Percentiles rank a stretch among this genome's conserved stretches.
phyloP scores from a whole-genome alignment of 2,888 invertebrate genomes.

The Drosophila nigritarsus region DNA sequence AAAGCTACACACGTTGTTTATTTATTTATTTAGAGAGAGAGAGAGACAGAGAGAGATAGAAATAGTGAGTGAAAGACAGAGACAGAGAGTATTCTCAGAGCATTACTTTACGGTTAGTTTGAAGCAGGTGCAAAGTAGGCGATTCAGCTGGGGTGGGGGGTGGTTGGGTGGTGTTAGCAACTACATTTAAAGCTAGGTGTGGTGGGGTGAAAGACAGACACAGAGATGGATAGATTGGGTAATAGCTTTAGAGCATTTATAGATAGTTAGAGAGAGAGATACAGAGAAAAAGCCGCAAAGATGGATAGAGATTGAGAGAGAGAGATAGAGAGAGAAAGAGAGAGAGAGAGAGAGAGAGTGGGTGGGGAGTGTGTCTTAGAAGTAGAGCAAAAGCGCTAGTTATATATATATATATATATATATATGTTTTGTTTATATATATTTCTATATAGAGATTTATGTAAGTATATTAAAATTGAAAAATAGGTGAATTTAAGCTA shows the following conservation, averaged over 20 bases:
- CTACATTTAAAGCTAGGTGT: conserved; percentile 71
- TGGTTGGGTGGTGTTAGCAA: conserved; percentile 29
- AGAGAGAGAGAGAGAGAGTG: conserved; percentile 28
- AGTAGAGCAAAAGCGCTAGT: conserved; percentile 74
- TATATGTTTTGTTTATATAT: conserved; percentile 49
- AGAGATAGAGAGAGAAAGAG: conserved; percentile 19
- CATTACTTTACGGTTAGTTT: conserved; percentile 53
- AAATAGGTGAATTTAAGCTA: conserved; percentile 62
- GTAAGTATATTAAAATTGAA: conserved; percentile 43
- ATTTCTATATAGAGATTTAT: conserved; percentile 43
- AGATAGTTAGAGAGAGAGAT: conserved; percentile 23
- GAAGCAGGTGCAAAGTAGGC: conserved; percentile 70
- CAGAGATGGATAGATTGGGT: conserved; percentile 38
- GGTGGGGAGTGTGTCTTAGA: conserved; percentile 53
- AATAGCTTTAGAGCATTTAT: conserved; percentile 45
- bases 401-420: conserved; percentile 50
- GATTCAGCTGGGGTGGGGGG: conserved; percentile 20
- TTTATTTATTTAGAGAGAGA: conserved; percentile 12
- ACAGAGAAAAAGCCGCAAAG: conserved; percentile 25
- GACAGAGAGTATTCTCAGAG: conserved; percentile 25
- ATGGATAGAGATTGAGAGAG: conserved; percentile 17
- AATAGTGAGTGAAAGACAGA: conserved; percentile 7
- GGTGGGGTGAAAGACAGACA: conserved; percentile 48
- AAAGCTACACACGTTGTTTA: conserved; percentile 49
- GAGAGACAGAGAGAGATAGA: conserved; percentile 1